phyloP scores from a whole-genome alignment of 2,888 invertebrate species.

The Hybos culiciformis region DNA sequence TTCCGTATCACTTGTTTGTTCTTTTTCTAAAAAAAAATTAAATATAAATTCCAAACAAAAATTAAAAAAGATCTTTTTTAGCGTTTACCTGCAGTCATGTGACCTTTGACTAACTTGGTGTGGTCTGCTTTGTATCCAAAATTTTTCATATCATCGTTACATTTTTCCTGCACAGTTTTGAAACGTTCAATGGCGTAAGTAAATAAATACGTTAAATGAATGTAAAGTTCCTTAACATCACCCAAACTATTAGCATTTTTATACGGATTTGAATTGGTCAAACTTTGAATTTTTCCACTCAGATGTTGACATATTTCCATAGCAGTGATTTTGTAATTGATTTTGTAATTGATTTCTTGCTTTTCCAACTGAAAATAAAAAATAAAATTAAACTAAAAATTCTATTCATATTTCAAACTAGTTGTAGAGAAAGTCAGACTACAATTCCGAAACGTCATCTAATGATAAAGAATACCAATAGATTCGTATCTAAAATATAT shows the following conservation, averaged over 20 bases:
- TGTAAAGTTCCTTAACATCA: constrained; percentile 34
- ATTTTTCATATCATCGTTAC: constrained; percentile 31
- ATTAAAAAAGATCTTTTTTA: too few species aligned
- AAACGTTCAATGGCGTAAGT: constrained; percentile 35
- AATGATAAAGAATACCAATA: too few species aligned
- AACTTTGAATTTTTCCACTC: constrained; percentile 31
- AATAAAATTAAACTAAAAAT: too few species aligned
- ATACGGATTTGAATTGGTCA: constrained; percentile 35
- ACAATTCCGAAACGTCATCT: too few species aligned
- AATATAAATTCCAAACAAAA: constrained; percentile 6
- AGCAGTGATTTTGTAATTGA: constrained; percentile 29
- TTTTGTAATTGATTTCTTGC: constrained; percentile 31
- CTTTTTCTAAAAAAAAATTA: constrained; percentile 17
- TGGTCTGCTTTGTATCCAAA: constrained; percentile 34
- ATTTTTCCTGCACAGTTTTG: constrained; percentile 33
- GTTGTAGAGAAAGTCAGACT: too few species aligned
- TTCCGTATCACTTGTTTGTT: constrained; percentile 33
- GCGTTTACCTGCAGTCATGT: constrained; percentile 31
- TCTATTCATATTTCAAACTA: too few species aligned
- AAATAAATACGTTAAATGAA: constrained; percentile 33
- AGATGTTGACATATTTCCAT: constrained; percentile 35
- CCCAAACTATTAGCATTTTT: constrained; percentile 29
- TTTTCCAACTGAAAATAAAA: constrained; percentile 27
- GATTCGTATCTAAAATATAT: too few species aligned
- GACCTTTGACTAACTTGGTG: constrained; percentile 31